A percentile compares a stretch with the other conserved stretches of the same genome.
These are phyloP conservation scores for Pitta sordida DNA, from an alignment of 2,113 vertebrate species.

Conservation along the genomic window DNA sequence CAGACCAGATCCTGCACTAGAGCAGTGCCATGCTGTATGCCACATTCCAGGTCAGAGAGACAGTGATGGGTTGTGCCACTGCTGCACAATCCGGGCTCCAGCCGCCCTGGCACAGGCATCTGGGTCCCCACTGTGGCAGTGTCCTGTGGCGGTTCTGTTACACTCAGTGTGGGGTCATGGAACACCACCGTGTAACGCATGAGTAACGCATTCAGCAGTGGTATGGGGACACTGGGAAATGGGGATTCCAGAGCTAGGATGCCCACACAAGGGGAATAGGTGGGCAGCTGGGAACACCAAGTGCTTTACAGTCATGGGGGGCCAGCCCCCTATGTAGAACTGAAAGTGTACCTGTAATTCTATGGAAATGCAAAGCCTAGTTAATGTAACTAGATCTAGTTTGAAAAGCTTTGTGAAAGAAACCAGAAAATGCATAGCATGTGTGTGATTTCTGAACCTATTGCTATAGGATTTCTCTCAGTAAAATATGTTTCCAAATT, in stretches of 20 bases:
- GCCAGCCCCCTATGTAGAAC: not conserved
- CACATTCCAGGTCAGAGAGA: not conserved
- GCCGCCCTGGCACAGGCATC: not conserved
- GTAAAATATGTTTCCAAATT: not conserved
- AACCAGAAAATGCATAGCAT: not conserved
- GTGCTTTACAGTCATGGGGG: fast-evolving
- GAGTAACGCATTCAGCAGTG: fast-evolving
- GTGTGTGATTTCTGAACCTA: not conserved
- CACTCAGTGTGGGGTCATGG: fast-evolving
- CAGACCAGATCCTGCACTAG: not conserved
- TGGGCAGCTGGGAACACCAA: not conserved
- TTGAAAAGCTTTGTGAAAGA: not conserved
- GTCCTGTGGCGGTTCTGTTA: not conserved
- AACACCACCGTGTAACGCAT: fast-evolving
- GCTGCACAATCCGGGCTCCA: not conserved
- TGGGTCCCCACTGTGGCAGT: fast-evolving
- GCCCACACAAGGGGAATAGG: not conserved
- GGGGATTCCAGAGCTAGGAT: not conserved
- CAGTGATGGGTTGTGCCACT: not conserved
- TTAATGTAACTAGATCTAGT: not conserved
- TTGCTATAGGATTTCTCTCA: not conserved
- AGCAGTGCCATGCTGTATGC: fast-evolving
- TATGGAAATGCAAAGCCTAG: not conserved
- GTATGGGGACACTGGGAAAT: not conserved
- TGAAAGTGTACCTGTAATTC: not conserved